Conservation (phyloP, 2,888 invertebrate species). For the Tryphoninae sp. region DNA sequence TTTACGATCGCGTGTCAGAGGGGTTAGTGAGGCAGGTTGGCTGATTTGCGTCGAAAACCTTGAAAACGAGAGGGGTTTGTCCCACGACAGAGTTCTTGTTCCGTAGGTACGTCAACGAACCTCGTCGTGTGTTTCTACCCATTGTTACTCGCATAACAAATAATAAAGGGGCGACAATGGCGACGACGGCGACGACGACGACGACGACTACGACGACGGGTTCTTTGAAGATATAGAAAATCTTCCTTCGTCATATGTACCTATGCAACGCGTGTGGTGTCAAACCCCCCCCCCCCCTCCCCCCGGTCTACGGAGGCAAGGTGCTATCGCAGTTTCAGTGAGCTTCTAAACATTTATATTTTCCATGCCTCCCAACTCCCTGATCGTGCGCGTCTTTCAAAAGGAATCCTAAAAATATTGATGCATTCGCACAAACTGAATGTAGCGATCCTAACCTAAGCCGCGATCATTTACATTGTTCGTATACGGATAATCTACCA, state of each 20-base stretch:
- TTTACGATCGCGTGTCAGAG: conserved; percentile 66
- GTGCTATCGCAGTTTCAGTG: conserved; percentile 67
- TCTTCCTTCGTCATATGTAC: conserved; percentile 60
- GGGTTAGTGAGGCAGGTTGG: conserved; percentile 64
- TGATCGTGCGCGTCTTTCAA: not conserved
- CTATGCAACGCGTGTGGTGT: conserved; percentile 78
- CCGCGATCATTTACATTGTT: no score
- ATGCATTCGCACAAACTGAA: no score
- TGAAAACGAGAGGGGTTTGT: conserved; percentile 50
- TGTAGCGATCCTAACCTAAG: no score
- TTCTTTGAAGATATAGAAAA: conserved; percentile 57
- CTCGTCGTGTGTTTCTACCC: conserved; percentile 65
- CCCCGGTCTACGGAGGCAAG: conserved; percentile 76
- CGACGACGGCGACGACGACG: no score
- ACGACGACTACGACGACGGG: conserved; percentile 40
- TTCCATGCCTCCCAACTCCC: not conserved
- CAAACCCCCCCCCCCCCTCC: conserved; percentile 74
- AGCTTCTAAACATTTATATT: not conserved
- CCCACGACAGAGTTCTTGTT: conserved; percentile 28
- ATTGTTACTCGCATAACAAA: conserved; percentile 65
- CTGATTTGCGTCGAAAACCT: conserved; percentile 30
- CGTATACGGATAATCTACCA: no score
- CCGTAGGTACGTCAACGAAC: conserved; percentile 53
- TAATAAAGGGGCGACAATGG: conserved; percentile 57
- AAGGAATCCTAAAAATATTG: not conserved